phyloP scores from a whole-genome alignment of 2,797 vertebrate genomes.

The Intellagama lesueurii region DNA sequence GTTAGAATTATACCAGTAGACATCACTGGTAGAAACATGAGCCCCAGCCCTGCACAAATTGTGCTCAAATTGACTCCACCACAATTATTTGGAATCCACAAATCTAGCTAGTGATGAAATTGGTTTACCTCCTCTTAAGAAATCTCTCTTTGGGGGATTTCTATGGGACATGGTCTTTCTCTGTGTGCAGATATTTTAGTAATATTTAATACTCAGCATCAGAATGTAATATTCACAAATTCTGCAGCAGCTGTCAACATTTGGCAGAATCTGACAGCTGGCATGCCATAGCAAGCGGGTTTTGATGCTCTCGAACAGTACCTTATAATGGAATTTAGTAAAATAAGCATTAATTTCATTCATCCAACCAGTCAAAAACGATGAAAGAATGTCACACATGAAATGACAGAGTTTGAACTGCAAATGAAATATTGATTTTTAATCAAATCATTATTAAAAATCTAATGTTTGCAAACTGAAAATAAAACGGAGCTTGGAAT shows the following conservation, averaged over 20 bases:
- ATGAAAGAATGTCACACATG: neutral
- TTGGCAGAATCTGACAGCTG: neutral
- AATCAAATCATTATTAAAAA: neutral
- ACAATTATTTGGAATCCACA: neutral
- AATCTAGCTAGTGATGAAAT: neutral
- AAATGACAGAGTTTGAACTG: neutral
- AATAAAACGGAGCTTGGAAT: neutral
- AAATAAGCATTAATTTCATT: neutral
- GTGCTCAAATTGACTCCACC: neutral
- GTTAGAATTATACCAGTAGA: neutral
- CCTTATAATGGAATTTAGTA: neutral
- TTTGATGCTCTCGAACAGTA: neutral
- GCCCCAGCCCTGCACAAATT: no score
- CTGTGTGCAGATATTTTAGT: neutral
- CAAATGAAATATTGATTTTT: constrained; percentile 1
- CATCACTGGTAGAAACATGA: neutral
- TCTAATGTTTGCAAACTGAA: neutral
- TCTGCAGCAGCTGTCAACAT: neutral
- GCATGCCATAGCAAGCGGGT: neutral
- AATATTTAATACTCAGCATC: neutral
- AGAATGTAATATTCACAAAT: neutral
- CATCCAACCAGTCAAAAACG: neutral
- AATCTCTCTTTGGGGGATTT: neutral
- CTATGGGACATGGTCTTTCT: neutral
- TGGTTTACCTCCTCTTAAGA: neutral